Conservation (phyloP, 2,888 invertebrate species). For the Thereva nobilitata region DNA sequence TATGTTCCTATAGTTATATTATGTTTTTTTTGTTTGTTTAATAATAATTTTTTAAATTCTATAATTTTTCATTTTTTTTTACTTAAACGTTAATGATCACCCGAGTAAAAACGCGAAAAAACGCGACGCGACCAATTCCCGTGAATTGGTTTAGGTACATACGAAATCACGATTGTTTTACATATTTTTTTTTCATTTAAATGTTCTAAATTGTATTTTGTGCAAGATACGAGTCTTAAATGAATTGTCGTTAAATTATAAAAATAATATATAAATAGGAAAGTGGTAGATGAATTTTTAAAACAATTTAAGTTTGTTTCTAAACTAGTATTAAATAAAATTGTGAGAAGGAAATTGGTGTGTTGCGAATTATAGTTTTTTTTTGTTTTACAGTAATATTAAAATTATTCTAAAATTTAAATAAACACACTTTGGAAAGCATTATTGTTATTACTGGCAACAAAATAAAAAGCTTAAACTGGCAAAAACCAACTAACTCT, state of each 20-base stretch:
- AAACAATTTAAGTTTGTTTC: too few relatives aligned
- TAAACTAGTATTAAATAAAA: too few relatives aligned
- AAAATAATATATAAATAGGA: background rate
- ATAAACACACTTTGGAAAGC: too few relatives aligned
- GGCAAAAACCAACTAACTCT: too few relatives aligned
- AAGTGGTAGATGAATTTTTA: too few relatives aligned
- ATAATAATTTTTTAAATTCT: conserved; percentile 20
- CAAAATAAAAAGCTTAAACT: too few relatives aligned
- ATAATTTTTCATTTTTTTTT: conserved; percentile 44
- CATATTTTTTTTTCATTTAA: conserved; percentile 37
- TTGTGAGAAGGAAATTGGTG: too few relatives aligned
- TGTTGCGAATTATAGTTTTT: too few relatives aligned
- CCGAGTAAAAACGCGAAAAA: conserved; percentile 55
- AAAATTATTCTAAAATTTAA: too few relatives aligned
- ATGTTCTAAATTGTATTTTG: background rate
- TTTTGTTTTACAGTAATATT: too few relatives aligned
- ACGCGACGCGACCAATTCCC: conserved; percentile 60
- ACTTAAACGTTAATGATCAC: conserved; percentile 57
- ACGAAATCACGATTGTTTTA: conserved; percentile 58
- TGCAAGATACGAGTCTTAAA: conserved; percentile 26
- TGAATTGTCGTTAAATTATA: conserved; percentile 12
- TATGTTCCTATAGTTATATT: conserved; percentile 27
- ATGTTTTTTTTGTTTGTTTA: background rate
- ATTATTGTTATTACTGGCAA: too few relatives aligned
- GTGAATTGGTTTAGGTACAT: conserved; percentile 60